Percentiles rank a stretch among this genome's conserved stretches.
Evolutionary conservation across 37 sponge, comb jelly and placozoan genomes (phyloP).

Genomic region (Chondrilla cf. caribensis): DNA sequence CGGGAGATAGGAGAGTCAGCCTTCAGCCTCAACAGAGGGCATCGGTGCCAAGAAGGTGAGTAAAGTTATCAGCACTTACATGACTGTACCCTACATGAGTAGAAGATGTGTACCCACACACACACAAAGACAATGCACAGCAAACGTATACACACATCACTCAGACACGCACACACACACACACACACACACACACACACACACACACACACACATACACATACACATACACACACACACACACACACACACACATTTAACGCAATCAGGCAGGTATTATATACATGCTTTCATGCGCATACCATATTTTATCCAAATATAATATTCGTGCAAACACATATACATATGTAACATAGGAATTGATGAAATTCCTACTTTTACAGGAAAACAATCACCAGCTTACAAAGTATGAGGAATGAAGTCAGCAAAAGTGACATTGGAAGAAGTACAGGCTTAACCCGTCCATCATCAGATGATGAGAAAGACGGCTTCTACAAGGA

Average conservation of each 20-base stretch:
- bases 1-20: neutral
- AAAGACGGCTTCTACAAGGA: neutral
- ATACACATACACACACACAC: too few species aligned
- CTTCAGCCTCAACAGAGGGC: neutral
- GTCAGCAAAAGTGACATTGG: neutral
- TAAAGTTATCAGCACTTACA: neutral
- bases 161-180: too few species aligned
- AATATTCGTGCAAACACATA: too few species aligned
- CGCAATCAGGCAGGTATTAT: neutral
- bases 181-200: too few species aligned
- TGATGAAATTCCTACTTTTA: neutral
- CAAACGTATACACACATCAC: too few species aligned
- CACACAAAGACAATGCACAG: too few species aligned
- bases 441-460: neutral
- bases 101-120: too few species aligned
- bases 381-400: conserved; percentile 1
- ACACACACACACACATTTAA: neutral
- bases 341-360: too few species aligned
- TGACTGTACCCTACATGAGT: neutral
- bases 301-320: neutral
- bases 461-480: conserved; percentile 10
- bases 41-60: conserved; percentile 15
- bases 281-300: neutral
- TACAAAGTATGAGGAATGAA: neutral
- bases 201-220: too few species aligned